Percentiles rank a stretch among this genome's conserved stretches.
phyloP scores from a whole-genome alignment of 2,113 vertebrate species.

The Sinosuthora webbiana region DNA sequence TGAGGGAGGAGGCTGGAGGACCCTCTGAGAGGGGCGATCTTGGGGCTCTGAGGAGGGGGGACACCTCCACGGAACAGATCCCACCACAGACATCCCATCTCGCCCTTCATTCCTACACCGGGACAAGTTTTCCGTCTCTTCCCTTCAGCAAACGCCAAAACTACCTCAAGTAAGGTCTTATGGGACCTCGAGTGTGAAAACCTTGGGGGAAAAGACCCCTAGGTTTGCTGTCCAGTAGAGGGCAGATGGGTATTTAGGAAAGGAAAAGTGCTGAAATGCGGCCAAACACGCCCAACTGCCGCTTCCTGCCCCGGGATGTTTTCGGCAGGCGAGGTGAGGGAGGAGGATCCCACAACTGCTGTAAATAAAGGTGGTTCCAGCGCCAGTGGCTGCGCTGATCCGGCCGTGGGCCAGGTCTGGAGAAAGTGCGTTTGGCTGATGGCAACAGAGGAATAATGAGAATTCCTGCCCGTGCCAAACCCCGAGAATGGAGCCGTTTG shows the following conservation, averaged over 20 bases:
- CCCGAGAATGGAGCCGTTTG: neutral
- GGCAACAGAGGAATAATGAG: neutral
- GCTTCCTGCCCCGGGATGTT: neutral
- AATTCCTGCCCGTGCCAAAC: too few relatives aligned
- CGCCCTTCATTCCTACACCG: constrained; percentile 77
- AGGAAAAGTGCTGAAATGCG: neutral
- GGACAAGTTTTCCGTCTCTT: constrained; percentile 80
- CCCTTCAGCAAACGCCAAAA: constrained; percentile 69
- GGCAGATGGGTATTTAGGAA: neutral
- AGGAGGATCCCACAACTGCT: neutral
- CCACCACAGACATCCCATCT: neutral
- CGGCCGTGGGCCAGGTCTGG: neutral
- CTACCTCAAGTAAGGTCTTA: constrained; percentile 66
- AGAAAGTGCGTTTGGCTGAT: neutral
- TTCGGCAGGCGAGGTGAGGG: neutral
- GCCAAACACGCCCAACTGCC: neutral
- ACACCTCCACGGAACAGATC: too few relatives aligned
- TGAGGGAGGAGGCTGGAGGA: neutral
- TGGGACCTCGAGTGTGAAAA: too few relatives aligned
- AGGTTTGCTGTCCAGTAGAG: neutral
- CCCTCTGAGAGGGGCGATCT: too few relatives aligned
- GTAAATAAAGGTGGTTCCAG: neutral
- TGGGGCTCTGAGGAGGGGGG: neutral
- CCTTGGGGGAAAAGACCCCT: neutral
- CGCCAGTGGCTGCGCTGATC: too few relatives aligned